These are phyloP conservation scores for Eira barbara DNA, from an alignment of 2,113 vertebrate genomes.

Conservation along the genomic window DNA sequence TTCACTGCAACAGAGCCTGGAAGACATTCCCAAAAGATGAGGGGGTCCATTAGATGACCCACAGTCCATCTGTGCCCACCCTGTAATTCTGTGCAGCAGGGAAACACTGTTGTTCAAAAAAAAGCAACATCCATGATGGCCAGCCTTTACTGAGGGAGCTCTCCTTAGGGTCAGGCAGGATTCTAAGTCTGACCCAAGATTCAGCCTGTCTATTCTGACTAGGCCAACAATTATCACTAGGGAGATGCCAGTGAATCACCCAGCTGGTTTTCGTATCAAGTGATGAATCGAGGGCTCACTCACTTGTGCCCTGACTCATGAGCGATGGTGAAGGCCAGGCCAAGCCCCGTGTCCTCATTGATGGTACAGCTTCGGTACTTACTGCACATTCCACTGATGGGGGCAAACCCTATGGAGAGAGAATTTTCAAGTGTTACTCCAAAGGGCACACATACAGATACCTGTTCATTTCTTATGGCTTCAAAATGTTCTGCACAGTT, in stretches of 20 bases:
- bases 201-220: background rate
- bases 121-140: background rate
- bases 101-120: background rate
- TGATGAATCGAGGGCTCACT: constrained; percentile 50
- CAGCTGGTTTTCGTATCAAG: background rate
- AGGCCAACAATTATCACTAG: background rate
- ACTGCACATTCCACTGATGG: constrained; percentile 99
- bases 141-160: background rate
- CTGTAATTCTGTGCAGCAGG: background rate
- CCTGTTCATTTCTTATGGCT: background rate
- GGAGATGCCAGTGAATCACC: background rate
- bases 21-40: background rate
- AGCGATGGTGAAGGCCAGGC: constrained; percentile 97
- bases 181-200: background rate
- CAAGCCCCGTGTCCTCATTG: constrained; percentile 98
- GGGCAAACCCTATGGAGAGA: constrained; percentile 92
- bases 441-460: background rate
- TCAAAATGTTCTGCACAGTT: background rate
- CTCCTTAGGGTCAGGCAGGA: background rate
- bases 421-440: constrained; percentile 41
- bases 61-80: background rate
- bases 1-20: background rate
- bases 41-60: background rate
- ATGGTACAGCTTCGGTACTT: constrained; percentile 98
- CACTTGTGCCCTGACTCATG: constrained; percentile 99